Evolutionary conservation across 2,888 invertebrate genomes (phyloP), one percentile per base, ranked within the genome.

Genomic region (Acronicta alni): DNA sequence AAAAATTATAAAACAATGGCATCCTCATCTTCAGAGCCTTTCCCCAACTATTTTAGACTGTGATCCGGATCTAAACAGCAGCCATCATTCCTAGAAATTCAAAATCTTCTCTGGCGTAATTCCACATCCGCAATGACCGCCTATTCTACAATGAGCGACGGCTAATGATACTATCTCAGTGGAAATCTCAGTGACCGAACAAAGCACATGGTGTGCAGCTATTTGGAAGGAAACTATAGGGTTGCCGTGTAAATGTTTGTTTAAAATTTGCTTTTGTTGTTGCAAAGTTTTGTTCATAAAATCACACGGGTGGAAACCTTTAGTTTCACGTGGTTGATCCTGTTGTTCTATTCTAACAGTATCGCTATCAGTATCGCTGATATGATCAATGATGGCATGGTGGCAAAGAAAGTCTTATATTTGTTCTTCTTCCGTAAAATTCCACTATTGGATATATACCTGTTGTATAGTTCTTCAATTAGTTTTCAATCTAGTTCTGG

Each of bases 171-270:
- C 37, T 48, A 61, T 72, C 77, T 76, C 55, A 41, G 49, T 62
- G 53, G 69, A 72, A 74, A 62, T 69, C 48, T 68, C 56, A 63
- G 48, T 72, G 73, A 69, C 65, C 65, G 69, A 49, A 72, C 57
- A 61, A 54, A 59, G 46, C 73, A 68, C 55, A 57, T 68, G 73
- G 59, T 35, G 39, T 17, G 10, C 38, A 30, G 49, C 49, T 58
- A 48, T 67, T 53, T 15, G 44, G 18, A 48, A 54, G 69, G 54
- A 56, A 42, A 42, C 23, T 18, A 0, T 30, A 73, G 64, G 67
- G 72, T 10, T 68, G 67, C 39, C 51, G 6, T 43, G 4, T 15
- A 12, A 30, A 32, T 15, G 23, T 39, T 17, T 35, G n/a, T n/a
- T 35, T 5, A 9, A 46, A 37, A 52, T 30, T 30, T 23, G 1